Base-by-base conservation (phyloP, 2,797 vertebrate species). In the Tiaroga cobitis region DNA sequence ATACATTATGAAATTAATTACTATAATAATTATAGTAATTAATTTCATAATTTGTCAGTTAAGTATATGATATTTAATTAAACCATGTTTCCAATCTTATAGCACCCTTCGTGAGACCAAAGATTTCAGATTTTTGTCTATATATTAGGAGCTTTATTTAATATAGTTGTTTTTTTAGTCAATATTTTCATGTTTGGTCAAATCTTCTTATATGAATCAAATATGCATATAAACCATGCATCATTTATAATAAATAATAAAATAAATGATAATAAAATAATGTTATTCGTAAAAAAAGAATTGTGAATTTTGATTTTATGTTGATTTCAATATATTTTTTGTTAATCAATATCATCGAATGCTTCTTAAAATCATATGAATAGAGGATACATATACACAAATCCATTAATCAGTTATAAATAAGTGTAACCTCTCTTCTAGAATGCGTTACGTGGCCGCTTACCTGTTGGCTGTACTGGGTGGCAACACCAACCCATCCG, bases 391-490 rank as follows among this genome's bases (percentile, higher is more conserved):
- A n/a, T n/a, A 11, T 5, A n/a, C 18, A 70, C 0, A 15, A 9
- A 39, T 1, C 5, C 8, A 81, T 7, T 19, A 26, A 39, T n/a
- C 21, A 3, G 9, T 26, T 61, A 18, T 79, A 15, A 63, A 54
- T 77, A 24, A 37, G 10, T 56, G 15, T 43, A 18, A 7, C 24
- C 7, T 87, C 24, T 29, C 8, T 79, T 80, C 5, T 73, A 96
- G 95, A 95, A 96, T 93, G 94, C 94, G 95, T 95, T 95, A 94
- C 93, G 94, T 96, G 94, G 95, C 96, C 95, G 96, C 95, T 96
- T 96, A 95, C 93, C 94, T 96, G 84, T 93, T 95, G 85, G 95
- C 96, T 93, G 93, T 90, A 37, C 95, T 95, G 21, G 94, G 95
- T 92, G 96, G 95, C 81, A 96, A 95, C 75, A 91, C 87, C 93